These are phyloP conservation scores for Drepana falcataria DNA, from an alignment of 2,888 invertebrate species.

Conservation along the genomic window DNA sequence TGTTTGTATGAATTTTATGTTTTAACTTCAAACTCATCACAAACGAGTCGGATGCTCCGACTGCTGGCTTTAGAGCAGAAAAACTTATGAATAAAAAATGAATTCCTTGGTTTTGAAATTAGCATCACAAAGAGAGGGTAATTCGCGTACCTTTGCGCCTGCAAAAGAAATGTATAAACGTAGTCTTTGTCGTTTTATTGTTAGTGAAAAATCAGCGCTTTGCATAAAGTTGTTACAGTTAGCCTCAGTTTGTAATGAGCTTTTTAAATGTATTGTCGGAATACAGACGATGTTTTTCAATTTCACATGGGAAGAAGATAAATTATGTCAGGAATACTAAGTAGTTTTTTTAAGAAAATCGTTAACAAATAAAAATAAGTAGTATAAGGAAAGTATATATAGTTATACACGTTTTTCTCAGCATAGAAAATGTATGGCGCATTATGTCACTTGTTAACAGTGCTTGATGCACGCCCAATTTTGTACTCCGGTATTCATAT, in stretches of 20 bases:
- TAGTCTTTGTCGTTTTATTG: constrained; percentile 62
- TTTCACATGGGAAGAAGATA: background rate
- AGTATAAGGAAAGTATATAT: too few species aligned
- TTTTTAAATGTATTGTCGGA: background rate
- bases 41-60: constrained; percentile 66
- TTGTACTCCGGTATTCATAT: too few species aligned
- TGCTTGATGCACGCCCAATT: too few species aligned
- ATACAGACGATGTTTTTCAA: background rate
- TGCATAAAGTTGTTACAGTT: constrained; percentile 20
- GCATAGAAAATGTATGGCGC: too few species aligned
- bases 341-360: too few species aligned
- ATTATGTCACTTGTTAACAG: too few species aligned
- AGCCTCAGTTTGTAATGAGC: constrained; percentile 6
- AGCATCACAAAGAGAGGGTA: constrained; percentile 76
- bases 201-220: constrained; percentile 62
- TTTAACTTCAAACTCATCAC: constrained; percentile 62
- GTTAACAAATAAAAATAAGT: too few species aligned
- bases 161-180: constrained; percentile 68
- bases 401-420: too few species aligned
- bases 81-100: constrained; percentile 79
- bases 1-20: constrained; percentile 43
- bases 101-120: constrained; percentile 78
- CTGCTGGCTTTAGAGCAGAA: constrained; percentile 72
- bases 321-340: background rate
- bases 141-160: constrained; percentile 71